Evolutionary conservation across 2,113 vertebrate genomes (phyloP).

Genomic region (Malurus cyaneus): DNA sequence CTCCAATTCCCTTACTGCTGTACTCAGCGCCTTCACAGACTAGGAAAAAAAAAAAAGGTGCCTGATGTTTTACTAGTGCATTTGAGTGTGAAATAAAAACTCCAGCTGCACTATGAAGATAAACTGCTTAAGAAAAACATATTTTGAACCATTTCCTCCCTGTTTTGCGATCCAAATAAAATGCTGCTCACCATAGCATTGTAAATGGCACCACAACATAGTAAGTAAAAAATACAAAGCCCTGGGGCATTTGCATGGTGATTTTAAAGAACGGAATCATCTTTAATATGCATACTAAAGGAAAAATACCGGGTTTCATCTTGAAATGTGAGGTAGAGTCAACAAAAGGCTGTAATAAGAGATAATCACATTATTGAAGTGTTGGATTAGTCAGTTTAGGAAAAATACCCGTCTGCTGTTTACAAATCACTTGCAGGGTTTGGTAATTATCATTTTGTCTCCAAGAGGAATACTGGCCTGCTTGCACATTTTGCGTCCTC

Average conservation of each 20-base stretch:
- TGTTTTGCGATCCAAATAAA: not conserved
- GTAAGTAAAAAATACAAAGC: not conserved
- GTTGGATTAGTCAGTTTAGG: not conserved
- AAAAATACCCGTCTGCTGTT: not conserved
- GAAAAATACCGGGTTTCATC: not conserved
- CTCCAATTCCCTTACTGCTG: not conserved
- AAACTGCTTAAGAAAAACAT: conserved; percentile 26
- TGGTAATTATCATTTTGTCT: not conserved
- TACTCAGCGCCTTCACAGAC: not conserved
- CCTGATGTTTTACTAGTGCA: conserved; percentile 1
- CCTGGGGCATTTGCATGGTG: not conserved
- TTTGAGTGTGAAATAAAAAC: conserved; percentile 36
- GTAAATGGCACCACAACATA: not conserved
- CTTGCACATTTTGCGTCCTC: not conserved
- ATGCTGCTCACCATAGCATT: not conserved
- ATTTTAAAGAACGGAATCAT: not conserved
- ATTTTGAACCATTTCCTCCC: not conserved
- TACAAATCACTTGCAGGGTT: not conserved
- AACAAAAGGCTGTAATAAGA: not conserved
- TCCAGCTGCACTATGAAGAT: conserved; percentile 39
- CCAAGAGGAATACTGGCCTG: not conserved
- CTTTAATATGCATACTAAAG: not conserved
- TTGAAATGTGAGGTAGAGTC: not conserved
- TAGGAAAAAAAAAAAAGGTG: not conserved
- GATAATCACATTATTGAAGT: not conserved